Percentiles rank a stretch among this genome's conserved stretches.
These are phyloP conservation scores for Polyommatus icarus DNA, from an alignment of 2,888 invertebrate species.

Conservation along the genomic window DNA sequence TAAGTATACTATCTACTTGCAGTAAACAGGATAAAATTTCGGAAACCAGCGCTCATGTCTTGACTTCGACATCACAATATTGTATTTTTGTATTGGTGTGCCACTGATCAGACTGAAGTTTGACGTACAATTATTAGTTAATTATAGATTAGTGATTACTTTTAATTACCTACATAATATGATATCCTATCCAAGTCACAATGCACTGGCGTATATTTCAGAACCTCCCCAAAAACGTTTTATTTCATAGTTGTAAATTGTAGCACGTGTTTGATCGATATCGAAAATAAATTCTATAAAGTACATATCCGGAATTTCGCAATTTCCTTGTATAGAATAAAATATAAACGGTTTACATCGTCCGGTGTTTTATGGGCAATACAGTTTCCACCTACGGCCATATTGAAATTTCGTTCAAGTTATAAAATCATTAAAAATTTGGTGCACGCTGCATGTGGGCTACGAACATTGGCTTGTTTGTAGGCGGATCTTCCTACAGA, in stretches of 20 bases:
- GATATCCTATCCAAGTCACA: too few species aligned
- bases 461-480: background rate
- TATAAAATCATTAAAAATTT: conserved; percentile 13
- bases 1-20: too few species aligned
- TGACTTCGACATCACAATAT: too few species aligned
- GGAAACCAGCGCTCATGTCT: too few species aligned
- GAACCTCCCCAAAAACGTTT: background rate
- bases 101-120: too few species aligned
- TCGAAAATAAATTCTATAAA: background rate
- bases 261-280: background rate
- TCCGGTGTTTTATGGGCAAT: conserved; percentile 23
- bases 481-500: background rate
- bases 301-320: conserved; percentile 18
- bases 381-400: background rate
- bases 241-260: background rate
- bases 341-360: conserved; percentile 13
- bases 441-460: background rate
- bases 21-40: too few species aligned
- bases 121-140: too few species aligned
- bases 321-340: conserved; percentile 29
- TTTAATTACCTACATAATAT: too few species aligned
- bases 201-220: too few species aligned
- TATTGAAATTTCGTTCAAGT: conserved; percentile 16
- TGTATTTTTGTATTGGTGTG: too few species aligned
- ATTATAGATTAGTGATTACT: too few species aligned